Base-by-base conservation (phyloP, 1,140 invertebrate species). In the Aphaenogaster rudis region DNA sequence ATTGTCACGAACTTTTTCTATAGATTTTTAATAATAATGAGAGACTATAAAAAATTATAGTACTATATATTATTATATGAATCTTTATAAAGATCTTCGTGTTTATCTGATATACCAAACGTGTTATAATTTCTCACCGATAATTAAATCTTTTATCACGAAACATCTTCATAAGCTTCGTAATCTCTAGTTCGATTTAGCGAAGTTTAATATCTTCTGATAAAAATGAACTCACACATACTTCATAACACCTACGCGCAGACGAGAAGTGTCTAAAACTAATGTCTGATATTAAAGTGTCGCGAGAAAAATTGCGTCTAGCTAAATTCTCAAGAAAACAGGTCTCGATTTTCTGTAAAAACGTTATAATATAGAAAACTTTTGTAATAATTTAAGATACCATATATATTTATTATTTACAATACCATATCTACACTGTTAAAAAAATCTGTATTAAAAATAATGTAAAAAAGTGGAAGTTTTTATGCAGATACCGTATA, bases 31-130 rank as follows among this genome's bases (percentile, higher is more conserved):
- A n/a, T 78, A 48, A 63, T 52, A 42, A 8, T 74, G n/a, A 57
- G 17, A 9, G 2, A 3, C 3, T n/a, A 59, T 77, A 77, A 59
- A 59, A 57, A 11, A 4, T 21, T 42, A 3, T 36, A 11, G 8
- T 21, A 42, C n/a, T 11, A 67, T 28, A 15, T 50, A 69, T 48
- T 28, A 48, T 48, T 69, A 69, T 5, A 69, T 42, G 11, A 48
- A 69, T 48, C 13, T 48, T 69, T 69, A 67, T 28, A 69, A 74
- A n/a, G 0, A 74, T 54, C 50, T 54, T 54, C 17, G 17, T n/a
- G 17, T 67, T 67, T 67, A 45, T 67, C n/a, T 42, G 17, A 42
- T 66, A 5, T 11, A 1, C 15, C 5, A 17, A 42, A 67, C 39
- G n/a, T 17, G 8, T 39, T 66, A 13, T 11, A 67, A 13, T 67